Evolutionary conservation across 2,888 invertebrate genomes (phyloP).

Genomic region (Troides aeacus): DNA sequence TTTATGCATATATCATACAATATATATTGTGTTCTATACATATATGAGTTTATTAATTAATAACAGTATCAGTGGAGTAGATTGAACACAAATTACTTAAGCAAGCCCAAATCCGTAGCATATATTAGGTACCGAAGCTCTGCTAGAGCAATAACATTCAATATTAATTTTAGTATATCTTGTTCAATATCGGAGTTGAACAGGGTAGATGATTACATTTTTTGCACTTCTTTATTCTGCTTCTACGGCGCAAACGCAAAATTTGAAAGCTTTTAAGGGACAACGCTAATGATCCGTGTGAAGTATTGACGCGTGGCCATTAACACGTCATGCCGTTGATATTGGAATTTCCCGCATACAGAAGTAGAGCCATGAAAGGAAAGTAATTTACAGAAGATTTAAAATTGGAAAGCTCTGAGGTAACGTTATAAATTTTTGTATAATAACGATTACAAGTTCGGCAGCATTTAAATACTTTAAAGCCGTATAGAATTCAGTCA

Average conservation of each 20-base stretch:
- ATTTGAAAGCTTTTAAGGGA: conserved; percentile 1
- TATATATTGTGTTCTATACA: not conserved
- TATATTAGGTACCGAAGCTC: not conserved
- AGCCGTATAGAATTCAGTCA: too few relatives aligned
- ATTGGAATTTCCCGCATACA: conserved; percentile 7
- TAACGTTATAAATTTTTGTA: not conserved
- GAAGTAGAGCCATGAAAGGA: not conserved
- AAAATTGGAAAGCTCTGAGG: not conserved
- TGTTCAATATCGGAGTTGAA: not conserved
- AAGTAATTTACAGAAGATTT: not conserved
- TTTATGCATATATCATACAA: not conserved
- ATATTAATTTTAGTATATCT: too few relatives aligned
- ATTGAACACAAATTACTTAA: not conserved
- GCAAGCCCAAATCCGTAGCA: not conserved
- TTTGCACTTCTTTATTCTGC: not conserved
- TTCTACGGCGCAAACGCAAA: not conserved
- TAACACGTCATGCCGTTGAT: conserved; percentile 16
- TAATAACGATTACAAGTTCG: too few relatives aligned
- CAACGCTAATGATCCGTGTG: conserved; percentile 1
- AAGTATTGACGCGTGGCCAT: conserved; percentile 18
- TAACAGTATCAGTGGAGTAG: not conserved
- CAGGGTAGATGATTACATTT: not conserved
- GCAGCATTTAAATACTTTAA: too few relatives aligned
- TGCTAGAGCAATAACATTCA: too few relatives aligned
- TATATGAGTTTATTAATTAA: not conserved